These are phyloP conservation scores for Ceyx margarethae DNA, from an alignment of 2,113 vertebrate genomes.

Conservation along the genomic window DNA sequence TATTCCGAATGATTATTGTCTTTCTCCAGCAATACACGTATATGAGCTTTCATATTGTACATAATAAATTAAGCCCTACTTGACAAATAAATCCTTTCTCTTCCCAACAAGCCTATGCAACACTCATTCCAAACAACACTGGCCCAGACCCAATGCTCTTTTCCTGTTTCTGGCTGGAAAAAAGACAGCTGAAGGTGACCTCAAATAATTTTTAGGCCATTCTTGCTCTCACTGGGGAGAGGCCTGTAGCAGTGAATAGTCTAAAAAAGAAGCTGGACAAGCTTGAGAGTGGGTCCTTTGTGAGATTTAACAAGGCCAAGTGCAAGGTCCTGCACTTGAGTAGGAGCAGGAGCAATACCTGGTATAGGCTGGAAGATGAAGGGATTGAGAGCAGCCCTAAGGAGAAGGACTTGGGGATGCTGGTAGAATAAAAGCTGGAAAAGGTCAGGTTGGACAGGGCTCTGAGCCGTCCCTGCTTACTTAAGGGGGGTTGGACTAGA, in stretches of 20 bases:
- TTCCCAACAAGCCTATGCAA: not conserved
- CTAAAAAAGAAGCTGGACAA: not conserved
- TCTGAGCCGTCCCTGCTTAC: not conserved
- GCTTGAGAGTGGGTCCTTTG: not conserved
- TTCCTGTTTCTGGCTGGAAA: not conserved
- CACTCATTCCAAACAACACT: not conserved
- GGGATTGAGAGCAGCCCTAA: not conserved
- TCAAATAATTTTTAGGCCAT: not conserved
- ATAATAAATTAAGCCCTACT: not conserved
- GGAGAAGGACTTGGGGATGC: not conserved
- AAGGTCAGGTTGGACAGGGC: not conserved
- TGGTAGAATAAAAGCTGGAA: not conserved
- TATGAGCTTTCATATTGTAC: not conserved
- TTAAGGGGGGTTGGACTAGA: not conserved
- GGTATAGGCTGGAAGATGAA: not conserved
- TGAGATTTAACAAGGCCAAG: not conserved
- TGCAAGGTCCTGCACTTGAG: not conserved
- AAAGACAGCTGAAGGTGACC: not conserved
- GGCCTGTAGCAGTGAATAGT: not conserved
- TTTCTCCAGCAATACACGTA: not conserved
- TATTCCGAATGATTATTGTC: conserved; percentile 17
- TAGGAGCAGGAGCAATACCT: not conserved
- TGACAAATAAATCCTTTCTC: conserved; percentile 2
- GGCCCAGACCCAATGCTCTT: not conserved
- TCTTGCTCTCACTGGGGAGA: not conserved